Evolutionary conservation across 2,113 vertebrate species (phyloP).

Genomic region (Hucho hucho): DNA sequence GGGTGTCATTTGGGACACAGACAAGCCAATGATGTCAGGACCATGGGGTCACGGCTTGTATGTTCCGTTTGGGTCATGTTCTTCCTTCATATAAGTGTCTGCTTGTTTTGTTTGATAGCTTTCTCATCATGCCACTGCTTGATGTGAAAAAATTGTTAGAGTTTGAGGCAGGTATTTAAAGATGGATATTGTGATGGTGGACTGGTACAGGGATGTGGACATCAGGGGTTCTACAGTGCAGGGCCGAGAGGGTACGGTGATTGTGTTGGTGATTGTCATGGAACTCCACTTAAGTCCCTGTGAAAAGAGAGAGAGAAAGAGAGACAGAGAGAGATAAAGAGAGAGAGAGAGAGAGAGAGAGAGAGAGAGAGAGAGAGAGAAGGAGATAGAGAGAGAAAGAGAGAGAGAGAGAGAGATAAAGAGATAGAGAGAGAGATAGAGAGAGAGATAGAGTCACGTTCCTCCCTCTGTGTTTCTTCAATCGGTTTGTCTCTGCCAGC

Average conservation of each 20-base stretch:
- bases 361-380: background rate
- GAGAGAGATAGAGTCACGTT: constrained; percentile 39
- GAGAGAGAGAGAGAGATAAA: constrained; percentile 25
- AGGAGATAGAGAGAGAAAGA: constrained; percentile 7
- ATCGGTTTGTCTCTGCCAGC: background rate
- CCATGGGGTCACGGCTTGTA: background rate
- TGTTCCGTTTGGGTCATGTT: background rate
- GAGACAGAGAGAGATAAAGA: background rate
- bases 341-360: background rate
- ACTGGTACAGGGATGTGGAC: too few species aligned
- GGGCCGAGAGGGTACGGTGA: too few species aligned
- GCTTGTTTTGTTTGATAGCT: background rate
- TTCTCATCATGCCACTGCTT: too few species aligned
- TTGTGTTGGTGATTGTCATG: too few species aligned
- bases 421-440: constrained; percentile 36
- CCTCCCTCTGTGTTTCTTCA: constrained; percentile 24
- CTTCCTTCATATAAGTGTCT: background rate
- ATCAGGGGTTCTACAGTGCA: too few species aligned
- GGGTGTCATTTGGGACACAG: too few species aligned
- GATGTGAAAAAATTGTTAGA: too few species aligned
- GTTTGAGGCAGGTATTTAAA: too few species aligned
- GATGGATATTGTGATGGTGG: too few species aligned
- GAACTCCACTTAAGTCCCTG: too few species aligned
- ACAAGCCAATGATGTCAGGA: background rate
- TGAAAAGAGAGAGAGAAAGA: background rate